Conservation (phyloP, 2,797 vertebrate species). For the Neosalanx taihuensis region DNA sequence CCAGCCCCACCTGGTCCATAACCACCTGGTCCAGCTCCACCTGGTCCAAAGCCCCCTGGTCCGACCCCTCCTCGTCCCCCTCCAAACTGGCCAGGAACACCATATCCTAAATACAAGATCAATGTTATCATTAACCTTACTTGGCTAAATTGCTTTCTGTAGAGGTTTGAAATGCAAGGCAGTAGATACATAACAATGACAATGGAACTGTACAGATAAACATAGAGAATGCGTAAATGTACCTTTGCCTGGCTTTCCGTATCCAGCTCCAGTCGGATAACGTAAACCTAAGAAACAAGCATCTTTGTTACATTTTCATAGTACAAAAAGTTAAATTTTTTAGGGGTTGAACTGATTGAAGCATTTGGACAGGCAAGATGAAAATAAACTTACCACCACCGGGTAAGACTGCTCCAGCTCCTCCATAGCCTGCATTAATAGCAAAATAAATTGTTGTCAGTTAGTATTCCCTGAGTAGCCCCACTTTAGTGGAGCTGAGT, state of each 20-base stretch:
- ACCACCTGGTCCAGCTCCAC: conserved; percentile 9
- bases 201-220: background rate
- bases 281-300: conserved; percentile 54
- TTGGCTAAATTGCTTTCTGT: background rate
- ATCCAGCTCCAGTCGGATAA: conserved; percentile 65
- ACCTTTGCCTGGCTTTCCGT: conserved; percentile 70
- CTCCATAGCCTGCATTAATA: conserved; percentile 62
- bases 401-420: conserved; percentile 56
- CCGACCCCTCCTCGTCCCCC: conserved; percentile 20
- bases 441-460: background rate
- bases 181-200: background rate
- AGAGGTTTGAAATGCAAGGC: background rate
- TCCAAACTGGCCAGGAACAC: conserved; percentile 42
- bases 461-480: background rate
- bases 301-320: background rate
- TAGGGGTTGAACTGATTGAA: too few species aligned
- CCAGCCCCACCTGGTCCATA: conserved; percentile 41
- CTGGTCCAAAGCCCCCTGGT: conserved; percentile 4
- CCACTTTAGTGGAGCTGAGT: too few species aligned
- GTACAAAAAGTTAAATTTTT: background rate
- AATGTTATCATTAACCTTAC: background rate
- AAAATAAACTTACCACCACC: conserved; percentile 60
- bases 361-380: background rate
- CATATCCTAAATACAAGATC: conserved; percentile 54
- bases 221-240: conserved; percentile 3